A percentile compares a stretch with the other conserved stretches of the same genome.
These are phyloP conservation scores for Megastigmus dorsalis DNA, from an alignment of 2,888 invertebrate genomes.

Conservation along the genomic window DNA sequence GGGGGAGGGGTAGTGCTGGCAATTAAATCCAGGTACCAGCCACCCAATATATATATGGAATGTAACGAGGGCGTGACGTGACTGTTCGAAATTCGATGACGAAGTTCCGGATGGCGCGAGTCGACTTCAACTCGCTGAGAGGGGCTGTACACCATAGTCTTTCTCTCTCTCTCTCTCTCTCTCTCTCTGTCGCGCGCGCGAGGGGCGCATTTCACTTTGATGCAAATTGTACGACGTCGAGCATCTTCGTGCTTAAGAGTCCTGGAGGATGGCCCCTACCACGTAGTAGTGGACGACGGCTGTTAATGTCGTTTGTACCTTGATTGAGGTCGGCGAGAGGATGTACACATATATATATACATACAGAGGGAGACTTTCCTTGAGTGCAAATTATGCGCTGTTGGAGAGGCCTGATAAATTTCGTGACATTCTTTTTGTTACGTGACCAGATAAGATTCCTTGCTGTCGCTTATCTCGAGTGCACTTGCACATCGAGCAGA, in stretches of 20 bases:
- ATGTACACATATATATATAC: not conserved
- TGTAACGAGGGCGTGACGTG: slow-evolving; percentile 34
- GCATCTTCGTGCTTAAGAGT: slow-evolving; percentile 40
- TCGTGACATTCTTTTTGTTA: slow-evolving; percentile 16
- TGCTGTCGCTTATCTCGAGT: too few relatives aligned
- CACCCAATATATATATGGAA: too few relatives aligned
- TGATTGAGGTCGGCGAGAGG: slow-evolving; percentile 41
- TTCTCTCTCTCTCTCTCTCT: too few relatives aligned
- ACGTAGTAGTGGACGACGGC: slow-evolving; percentile 9
- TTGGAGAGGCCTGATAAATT: slow-evolving; percentile 26
- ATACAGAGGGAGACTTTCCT: not conserved
- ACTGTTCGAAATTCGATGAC: slow-evolving; percentile 50
- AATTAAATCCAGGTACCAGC: too few relatives aligned
- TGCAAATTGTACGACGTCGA: slow-evolving; percentile 22
- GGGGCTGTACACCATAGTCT: too few relatives aligned
- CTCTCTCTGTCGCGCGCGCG: not conserved
- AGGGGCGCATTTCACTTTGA: slow-evolving; percentile 15
- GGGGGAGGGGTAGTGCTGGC: too few relatives aligned
- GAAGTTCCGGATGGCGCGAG: slow-evolving; percentile 28
- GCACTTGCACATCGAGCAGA: not conserved
- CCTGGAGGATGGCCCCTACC: not conserved
- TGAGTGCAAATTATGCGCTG: slow-evolving; percentile 10
- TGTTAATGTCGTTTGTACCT: slow-evolving; percentile 44
- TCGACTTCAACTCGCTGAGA: too few relatives aligned
- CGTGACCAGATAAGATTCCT: slow-evolving; percentile 5